phyloP scores from a whole-genome alignment of 2,113 vertebrate species.

The Gallinago paraguaiae region DNA sequence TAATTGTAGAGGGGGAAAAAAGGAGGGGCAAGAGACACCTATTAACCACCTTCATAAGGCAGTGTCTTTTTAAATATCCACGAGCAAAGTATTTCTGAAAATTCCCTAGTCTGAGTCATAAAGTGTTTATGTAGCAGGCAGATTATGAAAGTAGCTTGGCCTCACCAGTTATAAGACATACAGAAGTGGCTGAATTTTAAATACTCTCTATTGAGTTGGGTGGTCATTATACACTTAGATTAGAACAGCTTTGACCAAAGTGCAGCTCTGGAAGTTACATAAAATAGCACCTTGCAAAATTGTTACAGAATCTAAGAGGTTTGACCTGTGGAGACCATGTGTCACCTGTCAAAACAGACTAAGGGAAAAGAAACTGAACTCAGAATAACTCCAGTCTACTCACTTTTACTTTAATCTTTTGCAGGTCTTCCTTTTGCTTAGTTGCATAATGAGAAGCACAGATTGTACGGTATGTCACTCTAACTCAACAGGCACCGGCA shows the following conservation, averaged over 20 bases:
- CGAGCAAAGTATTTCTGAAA: conserved; percentile 16
- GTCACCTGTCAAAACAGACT: not conserved
- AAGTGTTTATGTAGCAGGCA: not conserved
- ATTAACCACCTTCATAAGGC: not conserved
- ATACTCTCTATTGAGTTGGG: not conserved
- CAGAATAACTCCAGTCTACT: not conserved
- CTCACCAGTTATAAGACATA: not conserved
- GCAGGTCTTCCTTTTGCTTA: not conserved
- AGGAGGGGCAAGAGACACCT: not conserved
- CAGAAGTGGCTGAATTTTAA: not conserved
- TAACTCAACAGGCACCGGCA: not conserved
- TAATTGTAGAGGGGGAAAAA: not conserved
- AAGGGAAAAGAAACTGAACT: not conserved
- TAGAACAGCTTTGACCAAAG: not conserved
- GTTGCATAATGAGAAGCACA: not conserved
- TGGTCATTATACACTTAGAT: not conserved
- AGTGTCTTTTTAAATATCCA: not conserved
- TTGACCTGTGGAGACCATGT: not conserved
- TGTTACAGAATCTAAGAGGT: not conserved
- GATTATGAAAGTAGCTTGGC: not conserved
- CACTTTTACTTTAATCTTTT: not conserved
- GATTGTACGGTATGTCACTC: not conserved
- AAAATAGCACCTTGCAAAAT: not conserved
- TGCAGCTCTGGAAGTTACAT: not conserved
- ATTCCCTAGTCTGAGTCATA: not conserved